Evolutionary conservation across 2,113 vertebrate species (phyloP).

Genomic region (Carassius carassius): DNA sequence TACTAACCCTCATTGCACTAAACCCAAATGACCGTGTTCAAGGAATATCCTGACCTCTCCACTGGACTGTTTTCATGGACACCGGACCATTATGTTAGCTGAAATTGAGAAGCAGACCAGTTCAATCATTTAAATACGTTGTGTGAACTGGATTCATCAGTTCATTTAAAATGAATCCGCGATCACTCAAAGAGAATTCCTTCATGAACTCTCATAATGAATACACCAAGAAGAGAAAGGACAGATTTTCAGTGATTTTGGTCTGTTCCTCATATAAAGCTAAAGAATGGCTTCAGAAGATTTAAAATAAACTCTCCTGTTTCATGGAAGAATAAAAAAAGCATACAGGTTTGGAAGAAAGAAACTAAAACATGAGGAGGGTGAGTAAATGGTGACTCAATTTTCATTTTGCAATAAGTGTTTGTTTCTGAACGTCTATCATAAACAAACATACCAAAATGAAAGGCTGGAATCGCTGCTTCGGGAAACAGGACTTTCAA

Average conservation of each 20-base stretch:
- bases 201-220: neutral
- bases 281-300: neutral
- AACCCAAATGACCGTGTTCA: neutral
- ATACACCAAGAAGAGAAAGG: neutral
- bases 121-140: neutral
- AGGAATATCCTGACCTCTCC: neutral
- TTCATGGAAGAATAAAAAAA: neutral
- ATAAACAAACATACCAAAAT: slow-evolving; percentile 1
- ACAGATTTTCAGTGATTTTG: neutral
- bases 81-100: neutral
- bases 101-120: neutral
- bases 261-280: neutral
- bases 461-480: neutral
- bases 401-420: neutral
- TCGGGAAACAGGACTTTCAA: neutral
- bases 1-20: neutral
- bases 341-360: too few relatives aligned
- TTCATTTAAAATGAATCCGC: neutral
- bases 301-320: neutral
- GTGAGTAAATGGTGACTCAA: neutral
- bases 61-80: neutral
- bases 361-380: neutral
- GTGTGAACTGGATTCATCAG: neutral
- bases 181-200: neutral
- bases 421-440: slow-evolving; percentile 4